These are phyloP conservation scores for Eidolon dupreanum DNA, from an alignment of 2,797 vertebrate genomes.

Conservation along the genomic window DNA sequence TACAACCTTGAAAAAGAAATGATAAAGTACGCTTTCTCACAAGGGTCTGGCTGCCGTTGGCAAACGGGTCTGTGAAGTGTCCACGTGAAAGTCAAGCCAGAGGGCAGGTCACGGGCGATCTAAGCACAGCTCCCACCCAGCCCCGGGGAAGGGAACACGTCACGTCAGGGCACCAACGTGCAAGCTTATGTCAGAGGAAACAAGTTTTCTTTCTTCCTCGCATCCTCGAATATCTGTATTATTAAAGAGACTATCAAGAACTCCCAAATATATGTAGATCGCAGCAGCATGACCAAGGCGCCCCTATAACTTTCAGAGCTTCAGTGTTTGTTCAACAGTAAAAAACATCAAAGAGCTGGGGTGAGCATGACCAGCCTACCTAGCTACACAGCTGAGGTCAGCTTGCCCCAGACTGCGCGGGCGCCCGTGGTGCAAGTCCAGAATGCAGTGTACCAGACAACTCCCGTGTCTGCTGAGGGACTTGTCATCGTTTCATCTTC, in stretches of 20 bases:
- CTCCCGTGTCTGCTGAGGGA: accelerated
- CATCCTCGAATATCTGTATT: not conserved
- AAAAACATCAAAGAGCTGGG: not conserved
- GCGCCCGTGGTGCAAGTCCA: not conserved
- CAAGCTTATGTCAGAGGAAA: not conserved
- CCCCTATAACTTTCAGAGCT: not conserved
- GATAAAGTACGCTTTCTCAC: not conserved
- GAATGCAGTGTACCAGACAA: accelerated
- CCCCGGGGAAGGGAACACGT: not conserved
- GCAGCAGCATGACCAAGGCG: not conserved
- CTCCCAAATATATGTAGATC: too few relatives aligned
- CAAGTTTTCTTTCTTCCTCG: not conserved
- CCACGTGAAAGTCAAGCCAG: accelerated
- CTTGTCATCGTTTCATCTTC: not conserved
- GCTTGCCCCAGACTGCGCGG: accelerated
- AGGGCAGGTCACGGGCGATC: not conserved
- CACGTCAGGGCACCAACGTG: not conserved
- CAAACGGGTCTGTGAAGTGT: not conserved
- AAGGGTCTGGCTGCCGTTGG: not conserved
- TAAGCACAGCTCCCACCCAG: not conserved
- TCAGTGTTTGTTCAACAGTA: not conserved
- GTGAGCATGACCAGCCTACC: accelerated
- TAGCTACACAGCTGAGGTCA: not conserved
- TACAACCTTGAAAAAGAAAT: not conserved
- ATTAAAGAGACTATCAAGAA: not conserved